phyloP scores from a whole-genome alignment of 2,797 vertebrate species.

The Zalophus californianus region DNA sequence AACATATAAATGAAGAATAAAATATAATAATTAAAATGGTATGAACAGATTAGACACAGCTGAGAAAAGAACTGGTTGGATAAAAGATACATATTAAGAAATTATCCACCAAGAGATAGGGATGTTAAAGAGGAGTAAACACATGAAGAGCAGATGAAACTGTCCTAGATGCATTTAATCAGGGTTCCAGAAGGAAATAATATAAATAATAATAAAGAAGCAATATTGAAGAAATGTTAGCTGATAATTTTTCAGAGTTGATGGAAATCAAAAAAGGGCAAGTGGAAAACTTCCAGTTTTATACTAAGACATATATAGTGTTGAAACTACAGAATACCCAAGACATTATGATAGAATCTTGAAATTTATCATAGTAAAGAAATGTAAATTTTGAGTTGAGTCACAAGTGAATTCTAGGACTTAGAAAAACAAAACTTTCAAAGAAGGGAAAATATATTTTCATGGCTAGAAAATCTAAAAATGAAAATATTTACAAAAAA shows the following conservation, averaged over 20 bases:
- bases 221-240: not conserved
- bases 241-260: conserved; percentile 17
- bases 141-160: not conserved
- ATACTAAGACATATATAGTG: not conserved
- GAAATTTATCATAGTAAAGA: not conserved
- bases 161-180: not conserved
- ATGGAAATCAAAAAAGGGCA: not conserved
- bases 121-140: not conserved
- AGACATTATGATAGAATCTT: not conserved
- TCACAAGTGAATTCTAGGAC: not conserved
- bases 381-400: not conserved
- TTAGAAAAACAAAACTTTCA: not conserved
- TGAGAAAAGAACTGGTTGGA: not conserved
- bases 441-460: not conserved
- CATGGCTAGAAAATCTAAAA: not conserved
- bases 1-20: not conserved
- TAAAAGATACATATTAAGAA: not conserved
- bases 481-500: conserved; percentile 25
- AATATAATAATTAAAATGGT: conserved; percentile 5
- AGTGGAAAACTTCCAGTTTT: not conserved
- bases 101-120: not conserved
- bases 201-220: conserved; percentile 3
- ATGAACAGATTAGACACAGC: not conserved
- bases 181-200: not conserved
- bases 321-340: not conserved